phyloP scores from a whole-genome alignment of 2,797 vertebrate genomes.

The Ctenochaetus hawaiiensis region DNA sequence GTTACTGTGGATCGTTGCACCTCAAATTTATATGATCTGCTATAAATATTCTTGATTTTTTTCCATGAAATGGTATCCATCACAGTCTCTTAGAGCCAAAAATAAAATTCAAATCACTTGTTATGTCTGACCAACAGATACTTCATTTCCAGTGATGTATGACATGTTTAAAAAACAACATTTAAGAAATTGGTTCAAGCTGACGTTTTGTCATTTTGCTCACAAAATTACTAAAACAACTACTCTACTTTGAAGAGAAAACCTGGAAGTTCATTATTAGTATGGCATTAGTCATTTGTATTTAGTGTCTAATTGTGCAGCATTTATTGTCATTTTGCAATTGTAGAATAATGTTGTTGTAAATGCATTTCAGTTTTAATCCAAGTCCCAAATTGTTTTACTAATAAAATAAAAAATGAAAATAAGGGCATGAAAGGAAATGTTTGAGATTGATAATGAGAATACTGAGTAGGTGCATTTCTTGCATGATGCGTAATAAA shows the following conservation, averaged over 20 bases:
- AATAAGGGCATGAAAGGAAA: slow-evolving; percentile 7
- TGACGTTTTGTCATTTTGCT: background rate
- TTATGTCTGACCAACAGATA: background rate
- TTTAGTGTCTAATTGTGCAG: background rate
- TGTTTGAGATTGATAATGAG: background rate
- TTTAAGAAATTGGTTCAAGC: background rate
- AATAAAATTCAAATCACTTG: too few relatives aligned
- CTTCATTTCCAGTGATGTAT: background rate
- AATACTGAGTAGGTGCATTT: slow-evolving; percentile 8
- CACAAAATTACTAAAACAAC: background rate
- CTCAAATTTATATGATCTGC: too few relatives aligned
- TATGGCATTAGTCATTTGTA: background rate
- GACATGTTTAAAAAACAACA: background rate
- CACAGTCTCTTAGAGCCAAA: too few relatives aligned
- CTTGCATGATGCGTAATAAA: slow-evolving; percentile 1
- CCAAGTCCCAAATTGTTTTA: background rate
- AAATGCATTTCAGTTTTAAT: background rate
- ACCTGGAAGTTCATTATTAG: background rate
- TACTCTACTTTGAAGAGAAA: background rate
- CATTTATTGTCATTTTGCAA: background rate
- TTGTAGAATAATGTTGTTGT: background rate
- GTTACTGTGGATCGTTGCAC: too few relatives aligned
- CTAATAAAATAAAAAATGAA: background rate
- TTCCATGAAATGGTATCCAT: too few relatives aligned
- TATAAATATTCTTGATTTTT: background rate